Evolutionary conservation across 2,888 invertebrate species (phyloP).

Genomic region (Ptychoptera albimana): DNA sequence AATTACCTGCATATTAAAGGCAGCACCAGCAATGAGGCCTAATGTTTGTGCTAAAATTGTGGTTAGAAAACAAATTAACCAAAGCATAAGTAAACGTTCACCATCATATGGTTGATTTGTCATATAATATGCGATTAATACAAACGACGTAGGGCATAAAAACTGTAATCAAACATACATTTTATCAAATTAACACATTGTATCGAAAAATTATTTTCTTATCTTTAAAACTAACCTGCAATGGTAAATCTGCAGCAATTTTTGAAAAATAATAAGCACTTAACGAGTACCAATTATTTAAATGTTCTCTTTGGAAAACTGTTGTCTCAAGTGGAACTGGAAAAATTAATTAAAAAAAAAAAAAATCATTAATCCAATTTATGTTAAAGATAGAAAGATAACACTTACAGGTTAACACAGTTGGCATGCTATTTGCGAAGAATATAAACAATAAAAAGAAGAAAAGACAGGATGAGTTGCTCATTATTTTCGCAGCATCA

Average conservation of each 20-base stretch:
- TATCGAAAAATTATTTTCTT: not conserved
- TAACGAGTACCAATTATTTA: conserved; percentile 78
- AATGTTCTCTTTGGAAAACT: conserved; percentile 62
- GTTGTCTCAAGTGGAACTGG: conserved; percentile 70
- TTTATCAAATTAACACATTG: conserved; percentile 1
- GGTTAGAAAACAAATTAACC: conserved; percentile 48
- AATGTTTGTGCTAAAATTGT: conserved; percentile 61
- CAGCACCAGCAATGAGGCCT: conserved; percentile 58
- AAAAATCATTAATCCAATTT: conserved; percentile 1
- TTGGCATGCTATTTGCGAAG: conserved; percentile 82
- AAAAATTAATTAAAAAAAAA: conserved; percentile 43
- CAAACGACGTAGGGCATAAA: conserved; percentile 54
- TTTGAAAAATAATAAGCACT: conserved; percentile 67
- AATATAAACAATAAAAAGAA: conserved; percentile 84
- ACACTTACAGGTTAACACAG: conserved; percentile 72
- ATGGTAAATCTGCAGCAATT: conserved; percentile 60
- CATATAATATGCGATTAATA: conserved; percentile 59
- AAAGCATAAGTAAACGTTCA: conserved; percentile 43
- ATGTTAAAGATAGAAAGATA: not conserved
- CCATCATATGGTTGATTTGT: conserved; percentile 56
- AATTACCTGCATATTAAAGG: conserved; percentile 45
- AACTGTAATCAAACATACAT: conserved; percentile 34
- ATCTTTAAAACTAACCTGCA: conserved; percentile 31
- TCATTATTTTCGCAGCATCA: conserved; percentile 61
- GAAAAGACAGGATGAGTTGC: conserved; percentile 78